These are phyloP conservation scores for Acronicta psi DNA, from an alignment of 2,888 invertebrate species.

Conservation along the genomic window DNA sequence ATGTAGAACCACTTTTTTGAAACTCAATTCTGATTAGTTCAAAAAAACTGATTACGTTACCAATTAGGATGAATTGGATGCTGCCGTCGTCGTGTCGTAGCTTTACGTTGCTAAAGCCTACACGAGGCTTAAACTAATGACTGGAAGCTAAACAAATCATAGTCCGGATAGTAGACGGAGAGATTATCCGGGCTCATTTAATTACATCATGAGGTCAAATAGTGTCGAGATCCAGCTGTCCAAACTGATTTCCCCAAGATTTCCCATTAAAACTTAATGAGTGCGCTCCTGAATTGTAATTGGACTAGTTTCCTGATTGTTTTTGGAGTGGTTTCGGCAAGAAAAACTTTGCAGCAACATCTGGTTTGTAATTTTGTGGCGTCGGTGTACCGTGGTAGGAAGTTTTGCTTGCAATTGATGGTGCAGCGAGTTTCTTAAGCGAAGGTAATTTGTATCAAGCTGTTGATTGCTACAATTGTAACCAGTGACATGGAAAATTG, in stretches of 20 bases:
- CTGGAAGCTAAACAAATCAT: constrained; percentile 19
- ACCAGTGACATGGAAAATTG: too few species aligned
- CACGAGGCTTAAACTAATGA: constrained; percentile 29
- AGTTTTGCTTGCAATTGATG: constrained; percentile 15
- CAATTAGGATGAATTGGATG: constrained; percentile 3
- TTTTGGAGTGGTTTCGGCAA: constrained; percentile 9
- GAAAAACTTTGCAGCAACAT: constrained; percentile 25
- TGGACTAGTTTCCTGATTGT: constrained; percentile 24
- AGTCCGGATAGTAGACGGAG: constrained; percentile 48
- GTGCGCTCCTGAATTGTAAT: constrained; percentile 42
- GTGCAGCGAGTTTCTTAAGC: constrained; percentile 28
- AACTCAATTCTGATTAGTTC: background rate
- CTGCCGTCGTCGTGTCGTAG: constrained; percentile 2
- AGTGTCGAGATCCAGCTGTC: constrained; percentile 47
- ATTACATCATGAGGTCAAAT: constrained; percentile 60
- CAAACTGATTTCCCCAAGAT: constrained; percentile 49
- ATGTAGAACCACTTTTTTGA: too few species aligned
- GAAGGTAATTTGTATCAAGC: constrained; percentile 39
- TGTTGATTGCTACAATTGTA: background rate
- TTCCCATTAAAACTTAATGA: constrained; percentile 50
- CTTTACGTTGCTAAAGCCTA: background rate
- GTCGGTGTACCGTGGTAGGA: background rate
- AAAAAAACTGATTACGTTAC: background rate
- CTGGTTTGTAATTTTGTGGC: constrained; percentile 11
- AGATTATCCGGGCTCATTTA: constrained; percentile 61